These are phyloP conservation scores for Mugil cephalus DNA, from an alignment of 2,113 vertebrate species.

Conservation along the genomic window DNA sequence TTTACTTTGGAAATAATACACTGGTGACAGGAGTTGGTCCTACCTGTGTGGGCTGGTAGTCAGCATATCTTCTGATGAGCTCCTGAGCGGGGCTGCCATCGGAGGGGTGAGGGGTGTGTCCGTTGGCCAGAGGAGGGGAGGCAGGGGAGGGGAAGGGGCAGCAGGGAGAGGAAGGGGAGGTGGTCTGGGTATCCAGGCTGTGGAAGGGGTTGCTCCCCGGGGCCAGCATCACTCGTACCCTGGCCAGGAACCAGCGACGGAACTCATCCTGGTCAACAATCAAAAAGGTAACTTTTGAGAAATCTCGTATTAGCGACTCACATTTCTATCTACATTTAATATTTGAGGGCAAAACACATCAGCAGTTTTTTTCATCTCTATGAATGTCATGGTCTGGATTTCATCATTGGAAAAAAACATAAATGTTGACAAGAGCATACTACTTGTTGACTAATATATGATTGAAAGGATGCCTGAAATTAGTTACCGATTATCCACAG, in stretches of 20 bases:
- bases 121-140: slow-evolving; percentile 79
- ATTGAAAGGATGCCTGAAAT: too few relatives aligned
- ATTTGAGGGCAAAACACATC: background rate
- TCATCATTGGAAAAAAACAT: background rate
- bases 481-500: too few relatives aligned
- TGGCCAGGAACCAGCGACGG: slow-evolving; percentile 95
- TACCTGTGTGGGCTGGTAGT: slow-evolving; percentile 82
- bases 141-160: slow-evolving; percentile 76
- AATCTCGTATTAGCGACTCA: too few relatives aligned
- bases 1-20: background rate
- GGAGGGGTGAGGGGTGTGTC: slow-evolving; percentile 81
- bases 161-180: slow-evolving; percentile 86
- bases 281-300: background rate
- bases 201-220: slow-evolving; percentile 87
- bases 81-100: slow-evolving; percentile 83
- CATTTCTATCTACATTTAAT: background rate
- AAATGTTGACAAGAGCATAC: background rate
- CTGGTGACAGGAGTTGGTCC: background rate
- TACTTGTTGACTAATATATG: too few relatives aligned
- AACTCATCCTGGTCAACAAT: slow-evolving; percentile 91
- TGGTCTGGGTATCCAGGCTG: slow-evolving; percentile 83
- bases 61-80: slow-evolving; percentile 80
- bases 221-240: slow-evolving; percentile 89
- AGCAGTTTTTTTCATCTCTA: background rate
- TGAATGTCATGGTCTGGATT: background rate